A percentile compares a stretch with the other conserved stretches of the same genome.
Evolutionary conservation across 2,113 vertebrate genomes (phyloP).

Genomic region (Neogale vison): DNA sequence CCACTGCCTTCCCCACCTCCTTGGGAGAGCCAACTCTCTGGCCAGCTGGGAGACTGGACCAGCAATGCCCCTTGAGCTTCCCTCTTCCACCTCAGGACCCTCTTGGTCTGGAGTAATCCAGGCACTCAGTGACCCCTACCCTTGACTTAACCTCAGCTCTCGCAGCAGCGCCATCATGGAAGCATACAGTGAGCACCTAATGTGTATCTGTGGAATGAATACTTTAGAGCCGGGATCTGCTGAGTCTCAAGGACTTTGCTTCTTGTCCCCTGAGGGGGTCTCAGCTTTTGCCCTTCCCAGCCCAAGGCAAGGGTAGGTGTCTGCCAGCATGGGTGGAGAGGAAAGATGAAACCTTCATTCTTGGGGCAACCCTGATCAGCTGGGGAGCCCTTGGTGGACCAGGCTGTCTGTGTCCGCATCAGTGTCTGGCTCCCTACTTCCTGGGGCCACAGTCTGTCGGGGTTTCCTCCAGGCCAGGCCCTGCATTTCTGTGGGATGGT

Average conservation of each 20-base stretch:
- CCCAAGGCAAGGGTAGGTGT: background rate
- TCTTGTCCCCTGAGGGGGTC: background rate
- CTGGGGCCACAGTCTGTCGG: background rate
- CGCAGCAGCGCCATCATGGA: background rate
- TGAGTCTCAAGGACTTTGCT: background rate
- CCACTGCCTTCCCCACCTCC: background rate
- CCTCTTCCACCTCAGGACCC: background rate
- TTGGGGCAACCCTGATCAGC: background rate
- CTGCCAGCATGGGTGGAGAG: background rate
- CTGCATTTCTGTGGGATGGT: conserved; percentile 60
- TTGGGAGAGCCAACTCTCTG: background rate
- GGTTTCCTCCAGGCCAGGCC: conserved; percentile 38
- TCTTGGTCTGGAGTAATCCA: background rate
- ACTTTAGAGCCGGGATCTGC: background rate
- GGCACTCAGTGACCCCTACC: background rate
- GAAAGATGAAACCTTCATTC: background rate
- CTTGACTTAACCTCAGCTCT: conserved; percentile 7
- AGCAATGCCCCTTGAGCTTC: background rate
- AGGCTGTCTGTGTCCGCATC: background rate
- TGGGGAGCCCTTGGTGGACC: background rate
- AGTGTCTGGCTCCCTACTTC: background rate
- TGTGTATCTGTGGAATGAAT: background rate
- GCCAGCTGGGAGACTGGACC: background rate
- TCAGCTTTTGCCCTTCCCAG: background rate
- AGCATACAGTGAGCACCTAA: background rate